Evolutionary conservation across 2,113 vertebrate genomes (phyloP).

Genomic region (Cacatua alba): DNA sequence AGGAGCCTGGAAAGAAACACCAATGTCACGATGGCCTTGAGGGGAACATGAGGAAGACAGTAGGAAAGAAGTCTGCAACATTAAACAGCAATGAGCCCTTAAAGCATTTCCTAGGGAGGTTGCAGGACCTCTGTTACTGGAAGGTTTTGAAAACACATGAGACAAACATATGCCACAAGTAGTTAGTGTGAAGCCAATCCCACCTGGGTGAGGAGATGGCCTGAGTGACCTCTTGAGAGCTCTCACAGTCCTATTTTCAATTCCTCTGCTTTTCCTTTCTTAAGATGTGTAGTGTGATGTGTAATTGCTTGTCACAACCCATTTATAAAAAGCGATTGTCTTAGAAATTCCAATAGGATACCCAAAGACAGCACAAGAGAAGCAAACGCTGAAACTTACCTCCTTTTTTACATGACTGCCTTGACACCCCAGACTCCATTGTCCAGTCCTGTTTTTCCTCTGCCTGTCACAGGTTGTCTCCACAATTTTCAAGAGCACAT

Average conservation of each 20-base stretch:
- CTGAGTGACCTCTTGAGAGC: not conserved
- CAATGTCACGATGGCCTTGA: fast-evolving
- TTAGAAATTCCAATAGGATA: not conserved
- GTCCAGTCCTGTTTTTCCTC: constrained; percentile 17
- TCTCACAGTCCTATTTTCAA: not conserved
- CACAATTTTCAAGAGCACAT: not conserved
- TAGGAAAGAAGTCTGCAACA: not conserved
- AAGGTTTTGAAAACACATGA: not conserved
- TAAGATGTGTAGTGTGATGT: not conserved
- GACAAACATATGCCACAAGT: constrained; percentile 2
- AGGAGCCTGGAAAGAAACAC: not conserved
- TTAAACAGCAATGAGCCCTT: not conserved
- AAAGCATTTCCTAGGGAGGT: constrained; percentile 15
- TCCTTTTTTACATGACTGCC: not conserved
- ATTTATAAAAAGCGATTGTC: constrained; percentile 37
- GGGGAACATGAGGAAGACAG: not conserved
- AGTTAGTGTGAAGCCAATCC: not conserved
- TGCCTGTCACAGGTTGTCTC: not conserved
- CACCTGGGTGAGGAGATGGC: not conserved
- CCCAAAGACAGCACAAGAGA: not conserved
- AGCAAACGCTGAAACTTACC: not conserved
- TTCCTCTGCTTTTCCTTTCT: constrained; percentile 21
- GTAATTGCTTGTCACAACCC: constrained; percentile 52
- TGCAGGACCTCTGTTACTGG: not conserved
- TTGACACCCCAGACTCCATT: not conserved